These are phyloP conservation scores for Aphelenchoides fujianensis DNA, from an alignment of 1,140 invertebrate species.

Conservation along the genomic window DNA sequence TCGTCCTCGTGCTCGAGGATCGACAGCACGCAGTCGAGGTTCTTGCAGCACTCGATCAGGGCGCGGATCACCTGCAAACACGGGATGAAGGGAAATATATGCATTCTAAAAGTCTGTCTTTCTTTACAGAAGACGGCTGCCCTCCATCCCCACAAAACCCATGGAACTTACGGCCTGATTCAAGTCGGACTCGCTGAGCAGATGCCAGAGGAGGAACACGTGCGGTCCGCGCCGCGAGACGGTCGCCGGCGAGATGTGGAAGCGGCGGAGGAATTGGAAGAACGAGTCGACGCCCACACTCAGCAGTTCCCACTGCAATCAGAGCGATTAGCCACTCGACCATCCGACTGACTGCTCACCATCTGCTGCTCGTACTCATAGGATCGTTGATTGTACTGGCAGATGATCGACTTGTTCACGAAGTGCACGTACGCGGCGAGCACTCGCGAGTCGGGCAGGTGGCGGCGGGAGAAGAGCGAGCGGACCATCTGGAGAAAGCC, in stretches of 20 bases:
- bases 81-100: no score
- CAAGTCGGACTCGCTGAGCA: slow-evolving; percentile 13
- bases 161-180: slow-evolving; percentile 3
- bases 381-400: slow-evolving; percentile 6
- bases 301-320: slow-evolving; percentile 14
- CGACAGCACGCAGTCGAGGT: background rate
- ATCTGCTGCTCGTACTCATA: slow-evolving; percentile 9
- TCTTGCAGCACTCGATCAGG: slow-evolving; percentile 13
- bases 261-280: slow-evolving; percentile 16
- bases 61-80: slow-evolving; percentile 1
- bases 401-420: slow-evolving; percentile 12
- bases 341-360: no score
- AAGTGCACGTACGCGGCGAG: slow-evolving; percentile 6
- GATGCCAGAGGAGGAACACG: slow-evolving; percentile 4
- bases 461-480: background rate
- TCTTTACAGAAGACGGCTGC: no score
- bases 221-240: background rate
- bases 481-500: slow-evolving; percentile 9
- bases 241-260: slow-evolving; percentile 9
- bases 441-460: background rate
- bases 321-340: background rate
- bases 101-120: no score
- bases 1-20: background rate
- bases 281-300: background rate
- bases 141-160: background rate